Conservation (phyloP, 2,797 vertebrate species). For the Myioborus miniatus region DNA sequence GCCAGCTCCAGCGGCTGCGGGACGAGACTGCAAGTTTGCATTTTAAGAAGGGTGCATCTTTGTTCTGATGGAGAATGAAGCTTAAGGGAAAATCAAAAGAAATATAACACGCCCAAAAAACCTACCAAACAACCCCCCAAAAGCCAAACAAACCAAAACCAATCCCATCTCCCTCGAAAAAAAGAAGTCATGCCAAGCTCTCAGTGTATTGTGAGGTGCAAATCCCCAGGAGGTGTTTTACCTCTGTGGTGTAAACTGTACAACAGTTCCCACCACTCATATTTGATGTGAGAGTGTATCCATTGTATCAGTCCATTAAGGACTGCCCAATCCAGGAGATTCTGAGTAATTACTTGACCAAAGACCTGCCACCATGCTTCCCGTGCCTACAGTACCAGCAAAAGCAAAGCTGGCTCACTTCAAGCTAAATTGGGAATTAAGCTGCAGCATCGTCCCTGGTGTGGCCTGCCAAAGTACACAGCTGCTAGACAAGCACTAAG, state of each 20-base stretch:
- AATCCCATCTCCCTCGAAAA: fast-evolving
- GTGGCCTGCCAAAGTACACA: neutral
- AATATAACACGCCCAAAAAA: neutral
- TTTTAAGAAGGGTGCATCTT: neutral
- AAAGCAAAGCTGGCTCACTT: neutral
- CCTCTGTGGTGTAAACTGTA: neutral
- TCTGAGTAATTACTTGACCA: neutral
- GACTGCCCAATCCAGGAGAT: neutral
- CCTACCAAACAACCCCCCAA: neutral
- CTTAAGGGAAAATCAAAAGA: neutral
- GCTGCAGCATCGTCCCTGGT: neutral
- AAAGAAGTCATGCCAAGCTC: neutral
- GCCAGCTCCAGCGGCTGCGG: too few species aligned
- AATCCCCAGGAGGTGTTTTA: neutral
- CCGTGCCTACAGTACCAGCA: fast-evolving
- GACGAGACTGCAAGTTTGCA: neutral
- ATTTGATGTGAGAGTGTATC: neutral
- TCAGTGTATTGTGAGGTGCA: neutral
- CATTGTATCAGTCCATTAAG: neutral
- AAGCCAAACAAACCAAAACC: neutral
- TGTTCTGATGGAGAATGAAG: neutral
- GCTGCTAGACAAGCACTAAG: neutral
- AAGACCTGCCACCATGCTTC: neutral
- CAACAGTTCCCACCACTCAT: neutral
- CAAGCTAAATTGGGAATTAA: neutral